These are phyloP conservation scores for Pogonocherus hispidulus DNA, from an alignment of 2,888 invertebrate genomes.

Conservation along the genomic window DNA sequence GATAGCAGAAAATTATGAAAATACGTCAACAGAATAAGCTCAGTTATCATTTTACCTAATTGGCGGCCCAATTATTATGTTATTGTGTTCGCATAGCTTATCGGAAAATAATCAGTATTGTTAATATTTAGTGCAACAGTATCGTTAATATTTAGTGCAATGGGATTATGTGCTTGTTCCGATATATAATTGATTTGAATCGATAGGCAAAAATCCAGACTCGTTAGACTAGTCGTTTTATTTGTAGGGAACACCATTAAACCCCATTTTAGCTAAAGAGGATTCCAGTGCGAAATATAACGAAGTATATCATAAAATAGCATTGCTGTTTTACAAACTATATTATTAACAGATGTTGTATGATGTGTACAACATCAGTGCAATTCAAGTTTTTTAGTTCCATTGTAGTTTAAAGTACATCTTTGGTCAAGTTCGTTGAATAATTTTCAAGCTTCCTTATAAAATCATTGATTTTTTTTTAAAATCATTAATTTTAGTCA, in stretches of 20 bases:
- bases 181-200: neutral
- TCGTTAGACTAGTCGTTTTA: neutral
- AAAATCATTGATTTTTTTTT: too few species aligned
- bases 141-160: too few species aligned
- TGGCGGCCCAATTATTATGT: neutral
- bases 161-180: neutral
- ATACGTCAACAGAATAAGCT: too few species aligned
- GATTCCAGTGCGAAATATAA: neutral
- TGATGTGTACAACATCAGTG: too few species aligned
- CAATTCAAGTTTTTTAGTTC: too few species aligned
- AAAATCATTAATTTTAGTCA: too few species aligned
- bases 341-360: too few species aligned
- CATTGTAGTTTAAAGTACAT: too few species aligned
- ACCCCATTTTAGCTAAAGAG: neutral
- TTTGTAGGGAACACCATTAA: slow-evolving; percentile 1
- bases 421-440: too few species aligned
- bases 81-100: neutral
- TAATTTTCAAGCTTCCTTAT: too few species aligned
- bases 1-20: too few species aligned
- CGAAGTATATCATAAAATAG: neutral
- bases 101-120: neutral
- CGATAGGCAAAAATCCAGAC: neutral
- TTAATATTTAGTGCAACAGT: neutral
- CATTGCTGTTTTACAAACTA: neutral
- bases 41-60: neutral